A percentile compares a stretch with the other conserved stretches of the same genome.
Conservation (phyloP, 1,140 invertebrate species). For the Drosophila triauraria region DNA sequence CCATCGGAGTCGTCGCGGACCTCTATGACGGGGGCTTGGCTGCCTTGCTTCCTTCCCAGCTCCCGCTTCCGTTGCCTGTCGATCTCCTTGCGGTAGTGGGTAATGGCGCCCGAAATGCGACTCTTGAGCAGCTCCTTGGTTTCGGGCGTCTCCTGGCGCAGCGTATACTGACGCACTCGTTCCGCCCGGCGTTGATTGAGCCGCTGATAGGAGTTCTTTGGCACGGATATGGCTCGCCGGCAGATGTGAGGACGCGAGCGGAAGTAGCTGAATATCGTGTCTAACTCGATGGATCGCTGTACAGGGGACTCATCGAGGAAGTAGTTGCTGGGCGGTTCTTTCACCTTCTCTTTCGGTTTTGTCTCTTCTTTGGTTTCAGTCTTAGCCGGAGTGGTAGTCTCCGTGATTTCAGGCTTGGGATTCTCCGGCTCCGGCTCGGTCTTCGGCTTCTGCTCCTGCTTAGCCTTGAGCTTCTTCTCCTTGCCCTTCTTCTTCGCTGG, state of each 20-base stretch:
- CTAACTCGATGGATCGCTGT: conserved; percentile 47
- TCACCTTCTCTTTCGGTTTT: background rate
- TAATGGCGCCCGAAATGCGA: conserved; percentile 38
- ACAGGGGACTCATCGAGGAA: background rate
- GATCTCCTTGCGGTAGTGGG: conserved; percentile 59
- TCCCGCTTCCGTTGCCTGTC: conserved; percentile 55
- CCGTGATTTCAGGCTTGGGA: background rate
- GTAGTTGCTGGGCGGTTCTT: background rate
- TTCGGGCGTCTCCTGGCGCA: conserved; percentile 29
- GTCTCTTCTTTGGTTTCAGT: conserved; percentile 1
- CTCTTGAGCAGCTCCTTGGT: conserved; percentile 32
- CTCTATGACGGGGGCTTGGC: conserved; percentile 27
- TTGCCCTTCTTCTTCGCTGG: conserved; percentile 46
- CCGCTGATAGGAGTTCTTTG: conserved; percentile 57
- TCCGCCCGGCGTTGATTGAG: conserved; percentile 51
- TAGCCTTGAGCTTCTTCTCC: conserved; percentile 26
- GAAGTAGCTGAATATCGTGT: conserved; percentile 52
- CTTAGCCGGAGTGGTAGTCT: background rate
- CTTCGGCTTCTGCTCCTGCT: background rate
- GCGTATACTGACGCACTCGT: background rate
- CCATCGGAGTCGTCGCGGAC: conserved; percentile 63
- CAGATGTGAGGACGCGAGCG: conserved; percentile 37
- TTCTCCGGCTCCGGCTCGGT: background rate
- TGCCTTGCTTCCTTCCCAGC: background rate
- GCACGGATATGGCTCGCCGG: conserved; percentile 60